These are phyloP conservation scores for Propithecus coquereli DNA, from an alignment of 2,113 vertebrate genomes.

Conservation along the genomic window DNA sequence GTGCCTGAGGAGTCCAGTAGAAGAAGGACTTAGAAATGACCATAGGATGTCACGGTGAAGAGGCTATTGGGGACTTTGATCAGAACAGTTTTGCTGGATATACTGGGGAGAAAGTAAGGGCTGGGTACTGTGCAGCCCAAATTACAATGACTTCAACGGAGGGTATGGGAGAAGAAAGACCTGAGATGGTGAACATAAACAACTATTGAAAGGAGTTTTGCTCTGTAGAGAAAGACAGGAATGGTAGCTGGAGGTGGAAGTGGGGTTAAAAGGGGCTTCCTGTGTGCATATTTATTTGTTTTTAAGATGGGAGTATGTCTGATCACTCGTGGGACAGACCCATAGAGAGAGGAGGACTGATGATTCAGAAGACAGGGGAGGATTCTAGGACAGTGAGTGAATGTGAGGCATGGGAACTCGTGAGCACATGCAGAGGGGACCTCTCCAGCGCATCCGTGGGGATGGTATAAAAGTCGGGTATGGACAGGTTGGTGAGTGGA, in stretches of 20 bases:
- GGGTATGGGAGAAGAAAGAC: background rate
- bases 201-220: background rate
- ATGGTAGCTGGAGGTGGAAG: background rate
- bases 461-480: background rate
- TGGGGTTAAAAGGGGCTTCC: background rate
- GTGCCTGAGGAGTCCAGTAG: background rate
- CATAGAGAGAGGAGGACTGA: background rate
- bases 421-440: background rate
- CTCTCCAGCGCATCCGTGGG: background rate
- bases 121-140: background rate
- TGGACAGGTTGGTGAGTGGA: background rate
- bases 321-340: background rate
- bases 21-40: background rate
- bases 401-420: background rate
- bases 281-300: background rate
- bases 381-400: too few species aligned
- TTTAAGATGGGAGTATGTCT: background rate
- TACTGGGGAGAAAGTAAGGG: rapidly evolving
- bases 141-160: background rate
- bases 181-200: background rate
- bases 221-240: background rate
- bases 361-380: background rate
- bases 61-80: background rate
- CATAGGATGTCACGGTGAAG: background rate
- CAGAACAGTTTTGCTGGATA: background rate